Percentiles rank a stretch among this genome's conserved stretches.
phyloP scores from a whole-genome alignment of 2,888 invertebrate species.

The Timema cristinae region DNA sequence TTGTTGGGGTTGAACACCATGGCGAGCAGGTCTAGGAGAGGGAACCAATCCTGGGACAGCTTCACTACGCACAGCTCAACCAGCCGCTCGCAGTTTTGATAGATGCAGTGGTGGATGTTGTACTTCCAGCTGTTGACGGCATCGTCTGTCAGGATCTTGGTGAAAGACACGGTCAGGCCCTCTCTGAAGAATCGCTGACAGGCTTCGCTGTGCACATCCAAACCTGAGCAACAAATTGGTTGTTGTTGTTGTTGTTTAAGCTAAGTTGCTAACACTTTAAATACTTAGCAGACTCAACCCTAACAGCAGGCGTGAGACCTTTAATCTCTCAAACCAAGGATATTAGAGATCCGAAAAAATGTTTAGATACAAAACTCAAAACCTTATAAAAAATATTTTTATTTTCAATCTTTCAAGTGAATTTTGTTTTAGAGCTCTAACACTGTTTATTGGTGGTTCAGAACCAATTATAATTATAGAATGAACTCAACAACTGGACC shows the following conservation, averaged over 20 bases:
- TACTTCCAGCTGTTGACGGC: constrained; percentile 97
- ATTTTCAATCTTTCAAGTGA: too few species aligned
- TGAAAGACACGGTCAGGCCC: constrained; percentile 89
- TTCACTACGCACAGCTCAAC: constrained; percentile 91
- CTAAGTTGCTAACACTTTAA: too few species aligned
- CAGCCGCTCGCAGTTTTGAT: constrained; percentile 87
- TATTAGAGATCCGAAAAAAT: too few species aligned
- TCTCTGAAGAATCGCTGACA: constrained; percentile 95
- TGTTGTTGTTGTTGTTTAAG: too few species aligned
- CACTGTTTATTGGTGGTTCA: too few species aligned
- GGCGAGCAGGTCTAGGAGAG: constrained; percentile 84
- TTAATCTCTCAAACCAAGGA: too few species aligned
- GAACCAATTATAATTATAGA: too few species aligned
- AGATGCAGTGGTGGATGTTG: constrained; percentile 93
- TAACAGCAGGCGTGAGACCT: neutral
- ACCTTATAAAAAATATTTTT: too few species aligned
- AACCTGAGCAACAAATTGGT: constrained; percentile 50
- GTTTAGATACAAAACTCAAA: too few species aligned
- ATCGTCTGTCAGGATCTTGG: constrained; percentile 95
- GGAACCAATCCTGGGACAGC: constrained; percentile 84
- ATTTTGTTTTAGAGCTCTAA: too few species aligned
- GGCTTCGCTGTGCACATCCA: constrained; percentile 81
- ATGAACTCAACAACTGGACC: too few species aligned
- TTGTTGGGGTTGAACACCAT: constrained; percentile 94
- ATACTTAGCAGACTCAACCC: neutral